Percentiles rank a stretch among this genome's conserved stretches.
Evolutionary conservation across 2,797 vertebrate species (phyloP).

Genomic region (Mus spretus): DNA sequence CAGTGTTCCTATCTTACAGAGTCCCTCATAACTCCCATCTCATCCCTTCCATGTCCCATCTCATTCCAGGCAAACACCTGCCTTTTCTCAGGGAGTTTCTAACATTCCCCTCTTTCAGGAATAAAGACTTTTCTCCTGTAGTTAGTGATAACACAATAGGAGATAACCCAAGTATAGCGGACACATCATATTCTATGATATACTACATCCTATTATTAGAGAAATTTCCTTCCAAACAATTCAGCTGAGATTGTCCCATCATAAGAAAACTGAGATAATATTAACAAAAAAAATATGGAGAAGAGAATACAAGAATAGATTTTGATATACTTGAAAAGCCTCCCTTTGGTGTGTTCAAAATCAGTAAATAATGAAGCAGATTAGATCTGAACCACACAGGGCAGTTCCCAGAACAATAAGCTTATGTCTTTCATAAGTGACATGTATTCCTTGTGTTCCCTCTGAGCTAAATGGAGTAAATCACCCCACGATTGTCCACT

Average conservation of each 20-base stretch:
- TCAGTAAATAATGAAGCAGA: not conserved
- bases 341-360: not conserved
- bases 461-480: conserved; percentile 79
- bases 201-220: not conserved
- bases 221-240: not conserved
- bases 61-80: not conserved
- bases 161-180: not conserved
- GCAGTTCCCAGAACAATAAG: not conserved
- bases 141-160: not conserved
- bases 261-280: not conserved
- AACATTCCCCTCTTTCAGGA: not conserved
- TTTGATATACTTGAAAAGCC: not conserved
- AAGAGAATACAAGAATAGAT: not conserved
- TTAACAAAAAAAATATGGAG: not conserved
- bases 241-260: not conserved
- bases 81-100: not conserved
- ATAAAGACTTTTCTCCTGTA: conserved; percentile 13
- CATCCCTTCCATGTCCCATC: not conserved
- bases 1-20: not conserved
- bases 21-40: not conserved
- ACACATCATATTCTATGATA: not conserved
- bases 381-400: not conserved
- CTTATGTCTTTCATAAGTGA: conserved; percentile 5
- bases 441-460: conserved; percentile 70
- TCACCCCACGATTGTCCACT: conserved; percentile 75